Conservation (phyloP, 2,888 invertebrate genomes). For the Blastobasis lacticolella region DNA sequence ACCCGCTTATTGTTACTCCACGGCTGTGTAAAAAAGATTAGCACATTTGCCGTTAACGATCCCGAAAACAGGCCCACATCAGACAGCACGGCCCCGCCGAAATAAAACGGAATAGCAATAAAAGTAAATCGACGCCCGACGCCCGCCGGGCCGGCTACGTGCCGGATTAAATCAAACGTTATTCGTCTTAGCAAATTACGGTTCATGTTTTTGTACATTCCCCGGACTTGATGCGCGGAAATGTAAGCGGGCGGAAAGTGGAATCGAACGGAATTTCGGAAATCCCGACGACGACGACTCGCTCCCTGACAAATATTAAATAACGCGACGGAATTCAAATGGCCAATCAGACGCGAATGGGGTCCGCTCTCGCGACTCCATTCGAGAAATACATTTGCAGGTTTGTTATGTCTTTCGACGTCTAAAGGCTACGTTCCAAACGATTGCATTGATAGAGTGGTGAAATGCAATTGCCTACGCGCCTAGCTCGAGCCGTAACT, state of each 20-base stretch:
- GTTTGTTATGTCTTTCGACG: no score
- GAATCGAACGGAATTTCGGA: constrained; percentile 46
- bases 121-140: constrained; percentile 66
- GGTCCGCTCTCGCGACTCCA: background rate
- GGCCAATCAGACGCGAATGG: background rate
- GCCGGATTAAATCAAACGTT: constrained; percentile 71
- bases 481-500: no score
- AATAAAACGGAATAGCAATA: constrained; percentile 70
- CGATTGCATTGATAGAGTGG: no score
- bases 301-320: constrained; percentile 1
- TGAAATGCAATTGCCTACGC: no score
- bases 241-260: constrained; percentile 43
- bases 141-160: constrained; percentile 43
- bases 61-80: constrained; percentile 65
- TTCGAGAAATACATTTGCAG: background rate
- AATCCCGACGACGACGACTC: constrained; percentile 24
- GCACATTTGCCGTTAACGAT: constrained; percentile 68
- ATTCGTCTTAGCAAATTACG: constrained; percentile 71
- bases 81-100: constrained; percentile 30
- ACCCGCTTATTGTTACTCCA: constrained; percentile 51
- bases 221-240: constrained; percentile 47
- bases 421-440: no score
- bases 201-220: constrained; percentile 59
- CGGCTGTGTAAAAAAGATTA: constrained; percentile 64
- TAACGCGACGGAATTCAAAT: background rate